Base-by-base conservation (phyloP, 2,888 invertebrate genomes). In the Drosophila borborema region DNA sequence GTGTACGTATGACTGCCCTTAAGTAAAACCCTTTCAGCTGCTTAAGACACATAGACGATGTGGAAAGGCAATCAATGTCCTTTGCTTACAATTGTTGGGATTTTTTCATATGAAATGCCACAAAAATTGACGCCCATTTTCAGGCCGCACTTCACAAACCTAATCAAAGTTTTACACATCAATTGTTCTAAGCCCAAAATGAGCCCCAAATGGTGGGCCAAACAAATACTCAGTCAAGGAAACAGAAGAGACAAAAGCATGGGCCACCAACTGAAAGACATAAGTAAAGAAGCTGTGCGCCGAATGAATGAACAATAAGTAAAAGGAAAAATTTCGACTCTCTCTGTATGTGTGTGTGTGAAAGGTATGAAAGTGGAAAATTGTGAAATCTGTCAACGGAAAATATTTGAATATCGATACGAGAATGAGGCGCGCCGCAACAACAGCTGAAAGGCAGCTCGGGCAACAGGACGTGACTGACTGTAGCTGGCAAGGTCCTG, bases 301-400 rank as follows among this genome's bases (percentile, higher is more conserved):
- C 64, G 66, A 80, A 64, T 80, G 82, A 82, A 79, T 82, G 80
- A 80, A 80, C 82, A 83, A 85, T 83, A 83, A 85, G 82, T 80
- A 82, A 80, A 82, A 80, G 86, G 64, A 77, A 75, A 60, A 70
- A 61, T 64, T 55, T 20, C 54, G 48, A 54, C 40, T 67, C 41
- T 66, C 20, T 59, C 49, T 55, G 40, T 58, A n/a, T 20, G 53
- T 53, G 20, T 64, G 40, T 64, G 49, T 48, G 69, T 77, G 49
- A 75, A 89, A 86, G 85, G 86, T 85, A 89, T 81, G 76, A 89
- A 83, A 86, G 89, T 89, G 84, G 84, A 85, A 85, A 85, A 85
- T 85, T 85, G 86, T 86, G 81, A 85, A 88, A 85, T 85, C 84
- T 85, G 84, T 86, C 84, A 85, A 84, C 82, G 86, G 67, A 85